Evolutionary conservation across 2,797 vertebrate species (phyloP).

Genomic region (Serranus cabrilla): DNA sequence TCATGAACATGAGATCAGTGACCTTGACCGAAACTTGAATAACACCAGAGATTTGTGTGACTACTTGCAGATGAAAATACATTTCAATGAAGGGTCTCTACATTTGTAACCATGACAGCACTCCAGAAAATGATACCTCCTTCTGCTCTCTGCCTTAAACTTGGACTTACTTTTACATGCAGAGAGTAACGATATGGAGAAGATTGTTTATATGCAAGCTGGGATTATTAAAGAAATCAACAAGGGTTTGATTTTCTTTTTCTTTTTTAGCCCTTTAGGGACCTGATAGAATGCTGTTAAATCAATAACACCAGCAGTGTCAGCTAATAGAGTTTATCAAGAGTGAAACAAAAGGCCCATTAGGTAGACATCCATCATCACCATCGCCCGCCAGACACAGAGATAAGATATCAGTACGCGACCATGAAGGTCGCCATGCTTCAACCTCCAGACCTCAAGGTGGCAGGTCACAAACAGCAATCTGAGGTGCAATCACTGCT

Average conservation of each 20-base stretch:
- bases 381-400: neutral
- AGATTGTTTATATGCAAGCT: neutral
- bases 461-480: slow-evolving; percentile 46
- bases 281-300: slow-evolving; percentile 9
- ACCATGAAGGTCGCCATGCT: slow-evolving; percentile 27
- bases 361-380: slow-evolving; percentile 46
- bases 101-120: neutral
- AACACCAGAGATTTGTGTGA: slow-evolving; percentile 25
- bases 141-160: neutral
- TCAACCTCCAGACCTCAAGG: slow-evolving; percentile 34
- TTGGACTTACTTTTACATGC: neutral
- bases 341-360: slow-evolving; percentile 37
- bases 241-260: neutral
- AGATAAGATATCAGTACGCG: slow-evolving; percentile 31
- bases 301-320: slow-evolving; percentile 29
- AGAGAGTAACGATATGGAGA: neutral
- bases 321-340: slow-evolving; percentile 33
- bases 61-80: slow-evolving; percentile 8
- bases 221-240: slow-evolving; percentile 7
- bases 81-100: neutral
- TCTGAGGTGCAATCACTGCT: slow-evolving; percentile 44
- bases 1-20: slow-evolving; percentile 6
- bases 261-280: neutral
- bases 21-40: slow-evolving; percentile 32
- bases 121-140: neutral